Percentiles rank a stretch among this genome's conserved stretches.
Conservation (phyloP, 2,888 invertebrate genomes). For the Alviniconcha strummeri region DNA sequence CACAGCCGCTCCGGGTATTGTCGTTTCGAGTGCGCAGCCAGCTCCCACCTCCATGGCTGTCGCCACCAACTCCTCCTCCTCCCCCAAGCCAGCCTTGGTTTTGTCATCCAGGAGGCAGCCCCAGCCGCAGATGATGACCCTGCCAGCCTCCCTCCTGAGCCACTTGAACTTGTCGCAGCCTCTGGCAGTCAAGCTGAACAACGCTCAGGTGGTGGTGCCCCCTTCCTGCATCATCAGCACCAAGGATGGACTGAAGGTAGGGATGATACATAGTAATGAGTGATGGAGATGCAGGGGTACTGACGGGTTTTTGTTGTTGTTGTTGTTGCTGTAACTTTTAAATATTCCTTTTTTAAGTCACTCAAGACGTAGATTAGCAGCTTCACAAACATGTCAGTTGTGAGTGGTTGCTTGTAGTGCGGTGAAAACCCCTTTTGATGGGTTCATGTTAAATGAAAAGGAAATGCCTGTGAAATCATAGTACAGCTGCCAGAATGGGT, state of each 20-base stretch:
- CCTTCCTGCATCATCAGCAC: slow-evolving; percentile 64
- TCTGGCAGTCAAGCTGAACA: slow-evolving; percentile 64
- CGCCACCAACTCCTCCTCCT: slow-evolving; percentile 30
- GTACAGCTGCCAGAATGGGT: too few relatives aligned
- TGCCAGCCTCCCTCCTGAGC: slow-evolving; percentile 60
- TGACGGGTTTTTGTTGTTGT: too few relatives aligned
- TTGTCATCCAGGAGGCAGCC: slow-evolving; percentile 9
- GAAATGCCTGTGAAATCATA: too few relatives aligned
- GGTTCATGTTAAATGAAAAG: too few relatives aligned
- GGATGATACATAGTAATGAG: too few relatives aligned
- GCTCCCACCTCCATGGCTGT: slow-evolving; percentile 13
- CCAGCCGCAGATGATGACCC: slow-evolving; percentile 62
- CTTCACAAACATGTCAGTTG: too few relatives aligned
- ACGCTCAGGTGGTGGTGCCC: slow-evolving; percentile 61
- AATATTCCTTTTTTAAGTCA: too few relatives aligned
- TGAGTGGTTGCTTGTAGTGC: too few relatives aligned
- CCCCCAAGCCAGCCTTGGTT: not conserved
- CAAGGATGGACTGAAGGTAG: slow-evolving; percentile 48
- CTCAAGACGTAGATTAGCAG: too few relatives aligned
- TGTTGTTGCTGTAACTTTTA: too few relatives aligned
- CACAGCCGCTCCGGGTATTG: slow-evolving; percentile 32
- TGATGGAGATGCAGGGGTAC: too few relatives aligned
- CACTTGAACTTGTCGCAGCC: slow-evolving; percentile 60
- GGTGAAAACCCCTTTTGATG: too few relatives aligned
- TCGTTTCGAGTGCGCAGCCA: not conserved